Base-by-base conservation (phyloP, 2,113 vertebrate genomes). In the Puffinus mauretanicus region DNA sequence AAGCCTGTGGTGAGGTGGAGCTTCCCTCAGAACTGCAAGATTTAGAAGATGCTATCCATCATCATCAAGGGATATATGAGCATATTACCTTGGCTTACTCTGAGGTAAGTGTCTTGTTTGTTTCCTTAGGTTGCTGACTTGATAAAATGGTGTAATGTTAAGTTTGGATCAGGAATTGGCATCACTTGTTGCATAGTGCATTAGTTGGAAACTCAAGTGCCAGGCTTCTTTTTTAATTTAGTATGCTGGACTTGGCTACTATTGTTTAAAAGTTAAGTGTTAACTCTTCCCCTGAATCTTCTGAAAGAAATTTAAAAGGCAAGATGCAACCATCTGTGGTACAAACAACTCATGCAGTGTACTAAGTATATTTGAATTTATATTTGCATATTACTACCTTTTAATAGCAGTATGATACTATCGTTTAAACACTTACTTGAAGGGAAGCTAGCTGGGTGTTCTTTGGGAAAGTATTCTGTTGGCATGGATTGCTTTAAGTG, bases 11-110 rank as follows among this genome's bases (percentile, higher is more conserved):
- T 11, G 99, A 99, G 78, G 99, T 99, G 46, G 99, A 99, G 30
- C 98, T 99, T 93, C 99, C 99, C 6, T 99, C 99, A 3, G 99
- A 99, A 93, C 98, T 99, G 19, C 99, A 99, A 97, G 99, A 99
- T 94, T 98, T 99, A 81, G 99, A 99, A 96, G 99, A 99, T 47
- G 99, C 99, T 72, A 99, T 99, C 75, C 99, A 99, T 84, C 99
- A 99, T 93, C 99, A 99, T 96, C 99, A 99, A 97, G 99, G 99
- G 13, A 98, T 99, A 54, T 99, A 99, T 36, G 99, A 99, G 84
- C 99, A 99, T 96, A 98, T 99, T 95, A 99, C 98, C 2, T 97
- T 99, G 16, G 99, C 99, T 19, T 99, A 99, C 70, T 99, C 99
- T 5, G 99, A 99, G 98, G 99, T 99, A 96, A 83, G 95, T 17